Conservation (phyloP, 1,140 invertebrate genomes). For the Ephestia elutella region DNA sequence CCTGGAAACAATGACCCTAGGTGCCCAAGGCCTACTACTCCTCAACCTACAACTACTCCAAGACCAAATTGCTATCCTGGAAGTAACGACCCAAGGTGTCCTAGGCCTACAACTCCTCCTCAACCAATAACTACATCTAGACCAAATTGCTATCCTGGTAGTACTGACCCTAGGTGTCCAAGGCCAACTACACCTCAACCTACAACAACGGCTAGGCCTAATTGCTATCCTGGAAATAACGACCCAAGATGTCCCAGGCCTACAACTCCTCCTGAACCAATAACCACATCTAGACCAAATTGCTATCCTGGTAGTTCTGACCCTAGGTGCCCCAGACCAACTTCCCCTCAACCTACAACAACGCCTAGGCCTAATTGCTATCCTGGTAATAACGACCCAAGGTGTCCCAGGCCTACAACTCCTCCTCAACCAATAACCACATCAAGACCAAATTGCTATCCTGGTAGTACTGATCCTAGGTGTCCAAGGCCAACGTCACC, state of each 20-base stretch:
- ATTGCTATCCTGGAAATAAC: constrained; percentile 39
- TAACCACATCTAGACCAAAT: constrained; percentile 16
- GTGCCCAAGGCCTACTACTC: constrained; percentile 42
- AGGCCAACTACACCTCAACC: constrained; percentile 23
- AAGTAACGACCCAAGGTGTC: constrained; percentile 26
- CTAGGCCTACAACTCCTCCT: constrained; percentile 20
- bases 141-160: constrained; percentile 21
- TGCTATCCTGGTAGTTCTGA: constrained; percentile 51
- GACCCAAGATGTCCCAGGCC: constrained; percentile 59
- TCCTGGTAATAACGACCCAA: constrained; percentile 58
- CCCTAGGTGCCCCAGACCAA: constrained; percentile 47
- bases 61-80: constrained; percentile 56
- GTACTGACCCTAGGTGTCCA: constrained; percentile 22
- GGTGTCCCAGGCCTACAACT: constrained; percentile 42
- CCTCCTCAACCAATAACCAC: constrained; percentile 10
- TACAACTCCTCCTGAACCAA: constrained; percentile 23
- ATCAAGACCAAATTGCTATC: constrained; percentile 39
- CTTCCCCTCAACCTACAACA: constrained; percentile 20
- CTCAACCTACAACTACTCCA: constrained; percentile 38
- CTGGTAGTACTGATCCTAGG: constrained; percentile 57
- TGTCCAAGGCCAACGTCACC: too few relatives aligned
- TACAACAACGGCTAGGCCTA: constrained; percentile 21
- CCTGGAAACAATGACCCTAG: constrained; percentile 59
- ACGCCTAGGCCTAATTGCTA: constrained; percentile 34
- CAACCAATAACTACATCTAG: too few relatives aligned